Conservation (phyloP, 2,888 invertebrate species). For the Tetranychus truncatus region DNA sequence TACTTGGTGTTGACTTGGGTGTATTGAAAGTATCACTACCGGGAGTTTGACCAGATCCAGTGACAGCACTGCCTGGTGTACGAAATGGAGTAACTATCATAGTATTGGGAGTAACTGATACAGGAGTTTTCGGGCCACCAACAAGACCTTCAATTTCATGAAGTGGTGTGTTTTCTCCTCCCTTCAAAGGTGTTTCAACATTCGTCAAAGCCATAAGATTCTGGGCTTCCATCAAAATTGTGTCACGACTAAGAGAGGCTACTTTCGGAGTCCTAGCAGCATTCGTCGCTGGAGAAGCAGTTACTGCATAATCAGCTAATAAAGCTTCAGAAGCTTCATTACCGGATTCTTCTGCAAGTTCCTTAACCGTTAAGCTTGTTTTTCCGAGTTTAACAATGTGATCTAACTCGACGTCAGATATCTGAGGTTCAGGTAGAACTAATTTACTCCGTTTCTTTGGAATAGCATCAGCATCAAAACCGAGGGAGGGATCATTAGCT, state of each 20-base stretch:
- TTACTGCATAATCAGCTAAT: slow-evolving; percentile 65
- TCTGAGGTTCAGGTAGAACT: slow-evolving; percentile 87
- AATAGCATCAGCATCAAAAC: slow-evolving; percentile 53
- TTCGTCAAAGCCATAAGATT: slow-evolving; percentile 95
- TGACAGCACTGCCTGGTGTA: slow-evolving; percentile 27
- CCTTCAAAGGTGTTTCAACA: slow-evolving; percentile 88
- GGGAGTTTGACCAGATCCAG: slow-evolving; percentile 8
- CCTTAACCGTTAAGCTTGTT: slow-evolving; percentile 40
- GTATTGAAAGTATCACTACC: background rate
- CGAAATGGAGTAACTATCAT: slow-evolving; percentile 70
- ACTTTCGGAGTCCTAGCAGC: slow-evolving; percentile 56
- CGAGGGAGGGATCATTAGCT: slow-evolving; percentile 75
- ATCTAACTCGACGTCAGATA: slow-evolving; percentile 56
- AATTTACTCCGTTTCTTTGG: slow-evolving; percentile 86
- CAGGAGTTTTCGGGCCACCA: slow-evolving; percentile 32
- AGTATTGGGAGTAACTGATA: slow-evolving; percentile 67
- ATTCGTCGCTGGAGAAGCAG: slow-evolving; percentile 42
- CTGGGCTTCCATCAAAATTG: slow-evolving; percentile 63
- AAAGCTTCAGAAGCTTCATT: slow-evolving; percentile 58
- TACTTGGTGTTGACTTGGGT: background rate
- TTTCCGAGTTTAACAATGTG: slow-evolving; percentile 43
- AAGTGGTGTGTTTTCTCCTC: slow-evolving; percentile 83
- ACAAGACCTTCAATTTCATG: slow-evolving; percentile 66
- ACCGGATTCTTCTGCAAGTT: slow-evolving; percentile 66
- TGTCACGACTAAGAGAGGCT: slow-evolving; percentile 62